phyloP scores from a whole-genome alignment of 1,140 invertebrate genomes.

The Bacillus rossius region DNA sequence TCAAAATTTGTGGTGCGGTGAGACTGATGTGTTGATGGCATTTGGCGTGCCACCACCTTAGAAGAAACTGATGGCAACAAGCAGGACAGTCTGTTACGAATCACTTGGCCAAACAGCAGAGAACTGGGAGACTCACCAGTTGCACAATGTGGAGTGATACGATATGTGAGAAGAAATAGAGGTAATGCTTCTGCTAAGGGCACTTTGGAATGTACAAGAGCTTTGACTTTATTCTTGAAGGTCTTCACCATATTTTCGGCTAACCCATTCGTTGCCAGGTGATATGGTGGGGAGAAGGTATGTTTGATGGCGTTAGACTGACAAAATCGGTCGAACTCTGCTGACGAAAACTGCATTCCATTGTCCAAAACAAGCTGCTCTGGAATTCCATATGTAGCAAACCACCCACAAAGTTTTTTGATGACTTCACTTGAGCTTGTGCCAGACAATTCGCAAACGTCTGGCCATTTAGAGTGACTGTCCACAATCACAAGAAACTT shows the following conservation, averaged over 20 bases:
- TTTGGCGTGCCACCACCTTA: no score
- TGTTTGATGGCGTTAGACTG: no score
- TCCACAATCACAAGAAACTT: slow-evolving; percentile 26
- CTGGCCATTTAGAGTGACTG: slow-evolving; percentile 25
- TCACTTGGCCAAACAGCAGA: not conserved
- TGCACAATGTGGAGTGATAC: not conserved
- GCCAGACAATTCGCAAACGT: slow-evolving; percentile 11
- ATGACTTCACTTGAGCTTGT: slow-evolving; percentile 22
- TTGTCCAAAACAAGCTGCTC: slow-evolving; percentile 37
- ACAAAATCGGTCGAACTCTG: slow-evolving; percentile 32
- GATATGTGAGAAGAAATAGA: not conserved
- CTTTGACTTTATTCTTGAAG: slow-evolving; percentile 11
- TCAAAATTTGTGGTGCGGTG: no score
- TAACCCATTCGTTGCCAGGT: slow-evolving; percentile 23
- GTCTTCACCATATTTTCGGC: slow-evolving; percentile 25
- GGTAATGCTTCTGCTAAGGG: not conserved
- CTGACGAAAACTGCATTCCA: slow-evolving; percentile 36
- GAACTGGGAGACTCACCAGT: not conserved
- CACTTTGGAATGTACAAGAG: not conserved
- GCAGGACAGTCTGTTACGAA: no score
- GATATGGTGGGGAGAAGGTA: slow-evolving; percentile 21
- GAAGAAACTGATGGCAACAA: no score
- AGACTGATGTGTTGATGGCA: no score
- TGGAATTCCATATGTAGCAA: slow-evolving; percentile 33
- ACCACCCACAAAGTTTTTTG: slow-evolving; percentile 27